Conservation (phyloP, 2,797 vertebrate genomes). For the Poliocrania exsul region DNA sequence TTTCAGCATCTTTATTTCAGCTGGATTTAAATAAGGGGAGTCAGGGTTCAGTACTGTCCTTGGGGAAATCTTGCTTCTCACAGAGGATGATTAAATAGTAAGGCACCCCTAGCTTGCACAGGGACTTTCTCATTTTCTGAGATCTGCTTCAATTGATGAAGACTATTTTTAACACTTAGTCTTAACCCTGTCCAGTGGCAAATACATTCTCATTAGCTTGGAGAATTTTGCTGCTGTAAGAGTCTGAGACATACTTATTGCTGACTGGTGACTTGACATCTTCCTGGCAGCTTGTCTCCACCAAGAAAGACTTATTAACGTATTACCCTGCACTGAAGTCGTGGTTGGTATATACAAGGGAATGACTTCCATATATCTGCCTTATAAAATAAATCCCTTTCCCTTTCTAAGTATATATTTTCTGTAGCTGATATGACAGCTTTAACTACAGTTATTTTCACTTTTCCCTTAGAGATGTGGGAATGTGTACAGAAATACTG, state of each 20-base stretch:
- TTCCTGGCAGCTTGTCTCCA: neutral
- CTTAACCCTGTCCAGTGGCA: neutral
- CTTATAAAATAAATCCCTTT: constrained; percentile 6
- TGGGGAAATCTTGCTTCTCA: neutral
- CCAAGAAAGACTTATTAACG: neutral
- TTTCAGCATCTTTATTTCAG: neutral
- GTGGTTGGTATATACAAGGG: neutral
- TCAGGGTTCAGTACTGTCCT: neutral
- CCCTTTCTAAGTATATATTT: neutral
- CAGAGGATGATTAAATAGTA: neutral
- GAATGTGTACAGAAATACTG: neutral
- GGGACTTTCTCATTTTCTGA: neutral
- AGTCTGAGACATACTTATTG: neutral
- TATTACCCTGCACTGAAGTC: neutral
- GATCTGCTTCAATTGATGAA: neutral
- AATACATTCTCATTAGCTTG: neutral
- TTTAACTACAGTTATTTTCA: constrained; percentile 30
- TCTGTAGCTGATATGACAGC: neutral
- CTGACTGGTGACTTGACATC: neutral
- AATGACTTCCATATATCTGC: neutral
- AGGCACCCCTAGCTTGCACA: neutral
- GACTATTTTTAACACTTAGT: neutral
- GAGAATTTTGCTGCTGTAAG: neutral
- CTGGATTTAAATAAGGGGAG: neutral
- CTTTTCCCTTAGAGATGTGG: neutral